Conservation (phyloP, 2,113 vertebrate species). For the Ivindomyrus marchei region DNA sequence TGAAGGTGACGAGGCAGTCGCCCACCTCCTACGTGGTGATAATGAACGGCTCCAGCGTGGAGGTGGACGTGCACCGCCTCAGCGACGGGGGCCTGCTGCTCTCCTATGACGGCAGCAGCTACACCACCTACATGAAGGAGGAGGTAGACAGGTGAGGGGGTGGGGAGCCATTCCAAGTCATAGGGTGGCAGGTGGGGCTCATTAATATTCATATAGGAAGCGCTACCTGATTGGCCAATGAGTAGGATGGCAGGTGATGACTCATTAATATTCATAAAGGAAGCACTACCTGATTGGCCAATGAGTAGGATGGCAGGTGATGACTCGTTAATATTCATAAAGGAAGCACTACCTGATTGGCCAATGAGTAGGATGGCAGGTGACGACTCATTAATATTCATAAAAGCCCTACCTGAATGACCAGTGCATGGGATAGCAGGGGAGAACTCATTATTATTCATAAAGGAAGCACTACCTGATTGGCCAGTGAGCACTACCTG, state of each 20-base stretch:
- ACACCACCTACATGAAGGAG: slow-evolving; percentile 99
- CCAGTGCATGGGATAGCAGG: too few relatives aligned
- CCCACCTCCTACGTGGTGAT: slow-evolving; percentile 96
- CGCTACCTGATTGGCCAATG: background rate
- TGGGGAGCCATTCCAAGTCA: background rate
- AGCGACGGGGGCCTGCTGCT: slow-evolving; percentile 90
- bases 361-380: background rate
- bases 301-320: too few relatives aligned
- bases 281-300: too few relatives aligned
- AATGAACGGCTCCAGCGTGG: slow-evolving; percentile 84
- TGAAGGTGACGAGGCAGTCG: slow-evolving; percentile 94
- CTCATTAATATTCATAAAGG: too few relatives aligned
- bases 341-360: background rate
- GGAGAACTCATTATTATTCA: too few relatives aligned
- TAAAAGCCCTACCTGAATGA: background rate
- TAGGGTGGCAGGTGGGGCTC: background rate
- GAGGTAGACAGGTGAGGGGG: slow-evolving; percentile 82
- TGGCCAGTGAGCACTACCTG: background rate
- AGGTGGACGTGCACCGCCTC: slow-evolving; percentile 89
- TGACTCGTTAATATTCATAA: too few relatives aligned
- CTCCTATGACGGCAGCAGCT: slow-evolving; percentile 95
- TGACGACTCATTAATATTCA: background rate
- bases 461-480: background rate
- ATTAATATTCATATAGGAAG: background rate
- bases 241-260: too few relatives aligned